Evolutionary conservation across 2,113 vertebrate species (phyloP).

Genomic region (Danio rerio): GRCz12tu NC_133183.1:7386001-7386500

Average conservation of each 20-base stretch:
- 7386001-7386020: neutral
- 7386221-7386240: neutral
- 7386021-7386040: neutral
- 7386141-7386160: neutral
- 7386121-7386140: neutral
- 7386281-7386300: neutral
- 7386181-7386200: neutral
- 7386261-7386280: neutral
- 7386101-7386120: constrained; percentile 14
- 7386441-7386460: constrained; percentile 22
- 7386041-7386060: constrained; percentile 42
- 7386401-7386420: neutral
- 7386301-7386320: neutral
- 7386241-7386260: constrained; percentile 14
- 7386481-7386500: constrained; percentile 11
- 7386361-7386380: neutral
- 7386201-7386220: neutral
- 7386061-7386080: constrained; percentile 47
- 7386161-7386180: neutral
- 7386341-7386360: neutral
- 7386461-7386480: neutral
- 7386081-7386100: constrained; percentile 12
- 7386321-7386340: neutral
- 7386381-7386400: constrained; percentile 10
- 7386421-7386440: constrained; percentile 10